These are phyloP conservation scores for Cyaniris semiargus DNA, from an alignment of 2,888 invertebrate species.

Conservation along the genomic window DNA sequence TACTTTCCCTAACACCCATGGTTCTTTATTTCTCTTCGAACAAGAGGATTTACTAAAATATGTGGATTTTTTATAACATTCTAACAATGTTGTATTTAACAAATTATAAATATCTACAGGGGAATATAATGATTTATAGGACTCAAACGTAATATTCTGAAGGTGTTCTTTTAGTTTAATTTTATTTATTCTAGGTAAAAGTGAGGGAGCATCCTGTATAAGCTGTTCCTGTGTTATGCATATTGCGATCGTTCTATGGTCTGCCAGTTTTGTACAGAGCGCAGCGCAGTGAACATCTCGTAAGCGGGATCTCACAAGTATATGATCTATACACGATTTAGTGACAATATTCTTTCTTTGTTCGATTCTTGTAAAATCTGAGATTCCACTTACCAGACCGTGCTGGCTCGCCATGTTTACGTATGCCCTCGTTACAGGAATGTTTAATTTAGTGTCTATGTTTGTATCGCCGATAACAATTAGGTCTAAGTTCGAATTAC, in stretches of 20 bases:
- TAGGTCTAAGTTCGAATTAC: not conserved
- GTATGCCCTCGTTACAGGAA: not conserved
- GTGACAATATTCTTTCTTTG: not conserved
- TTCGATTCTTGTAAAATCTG: not conserved
- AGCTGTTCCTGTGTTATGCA: not conserved
- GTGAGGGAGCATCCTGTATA: not conserved
- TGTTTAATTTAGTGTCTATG: not conserved
- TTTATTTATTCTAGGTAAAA: not conserved
- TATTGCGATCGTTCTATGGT: not conserved
- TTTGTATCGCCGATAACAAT: not conserved
- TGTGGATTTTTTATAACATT: no score
- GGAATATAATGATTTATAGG: no score
- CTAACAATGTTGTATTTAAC: no score
- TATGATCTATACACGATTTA: no score
- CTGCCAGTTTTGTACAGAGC: no score
- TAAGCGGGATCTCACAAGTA: no score
- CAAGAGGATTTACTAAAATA: no score
- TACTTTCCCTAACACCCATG: not conserved
- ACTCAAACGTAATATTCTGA: no score
- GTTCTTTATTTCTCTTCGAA: no score
- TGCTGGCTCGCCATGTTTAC: not conserved
- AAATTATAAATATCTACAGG: no score
- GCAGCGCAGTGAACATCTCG: no score
- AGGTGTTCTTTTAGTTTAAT: no score
- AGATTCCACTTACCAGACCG: not conserved